Percentiles rank a stretch among this genome's conserved stretches.
Evolutionary conservation across 1,140 invertebrate species (phyloP).

Genomic region (Zaprionus inermis): DNA sequence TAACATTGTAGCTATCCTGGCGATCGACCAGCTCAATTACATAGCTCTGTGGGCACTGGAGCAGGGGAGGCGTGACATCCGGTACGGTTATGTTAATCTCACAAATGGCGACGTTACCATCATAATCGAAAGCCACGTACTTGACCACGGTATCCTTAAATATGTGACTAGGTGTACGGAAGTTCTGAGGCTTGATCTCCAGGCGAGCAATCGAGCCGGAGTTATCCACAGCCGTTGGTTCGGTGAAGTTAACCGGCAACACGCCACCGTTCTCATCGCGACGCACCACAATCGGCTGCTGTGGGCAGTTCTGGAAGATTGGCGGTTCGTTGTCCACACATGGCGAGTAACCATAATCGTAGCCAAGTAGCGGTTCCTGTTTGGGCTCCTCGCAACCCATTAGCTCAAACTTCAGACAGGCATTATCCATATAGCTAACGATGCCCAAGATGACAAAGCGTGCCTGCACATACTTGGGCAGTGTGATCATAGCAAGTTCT

Average conservation of each 20-base stretch:
- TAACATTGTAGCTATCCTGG: conserved; percentile 95
- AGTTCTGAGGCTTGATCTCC: conserved; percentile 95
- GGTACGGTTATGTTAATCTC: conserved; percentile 97
- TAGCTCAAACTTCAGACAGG: conserved; percentile 97
- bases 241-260: conserved; percentile 95
- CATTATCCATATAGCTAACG: conserved; percentile 98
- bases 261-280: conserved; percentile 94
- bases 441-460: conserved; percentile 97
- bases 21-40: conserved; percentile 95
- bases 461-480: conserved; percentile 96
- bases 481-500: conserved; percentile 96
- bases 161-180: conserved; percentile 94
- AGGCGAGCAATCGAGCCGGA: conserved; percentile 96
- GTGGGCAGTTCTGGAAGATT: conserved; percentile 97
- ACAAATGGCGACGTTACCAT: conserved; percentile 98
- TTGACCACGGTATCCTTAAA: conserved; percentile 97
- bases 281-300: conserved; percentile 94
- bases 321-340: conserved; percentile 98
- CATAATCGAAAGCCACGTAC: conserved; percentile 98
- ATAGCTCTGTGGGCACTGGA: conserved; percentile 98
- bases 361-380: conserved; percentile 93
- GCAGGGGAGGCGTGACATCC: conserved; percentile 96
- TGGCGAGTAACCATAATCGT: conserved; percentile 96
- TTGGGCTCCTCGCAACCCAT: conserved; percentile 96
- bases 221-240: conserved; percentile 96